These are phyloP conservation scores for Rhynchotus rufescens DNA, from an alignment of 2,797 vertebrate genomes.

Conservation along the genomic window DNA sequence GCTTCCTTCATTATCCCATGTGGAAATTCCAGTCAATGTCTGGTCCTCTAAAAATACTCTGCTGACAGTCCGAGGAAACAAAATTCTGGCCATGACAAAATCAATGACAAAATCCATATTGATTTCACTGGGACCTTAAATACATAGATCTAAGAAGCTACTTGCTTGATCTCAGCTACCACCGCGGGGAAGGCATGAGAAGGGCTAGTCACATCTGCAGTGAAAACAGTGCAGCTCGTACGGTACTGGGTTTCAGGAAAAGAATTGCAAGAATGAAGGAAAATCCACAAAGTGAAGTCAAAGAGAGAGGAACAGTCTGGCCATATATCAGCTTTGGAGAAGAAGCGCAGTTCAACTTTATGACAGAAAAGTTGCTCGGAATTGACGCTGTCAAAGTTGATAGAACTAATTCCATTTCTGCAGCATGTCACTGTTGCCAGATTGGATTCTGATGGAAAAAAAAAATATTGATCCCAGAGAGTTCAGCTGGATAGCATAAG, in stretches of 20 bases:
- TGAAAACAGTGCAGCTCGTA: background rate
- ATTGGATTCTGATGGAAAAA: background rate
- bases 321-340: background rate
- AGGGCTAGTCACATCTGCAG: background rate
- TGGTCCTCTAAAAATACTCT: background rate
- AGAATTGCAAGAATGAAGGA: background rate
- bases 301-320: background rate
- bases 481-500: background rate
- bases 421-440: background rate
- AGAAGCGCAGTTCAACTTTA: background rate
- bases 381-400: background rate
- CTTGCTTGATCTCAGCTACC: background rate
- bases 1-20: background rate
- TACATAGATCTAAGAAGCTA: background rate
- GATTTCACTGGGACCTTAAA: background rate
- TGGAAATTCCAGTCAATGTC: background rate
- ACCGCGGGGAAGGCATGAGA: background rate
- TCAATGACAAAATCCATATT: background rate
- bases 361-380: background rate
- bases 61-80: background rate
- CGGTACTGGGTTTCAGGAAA: background rate
- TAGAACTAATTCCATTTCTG: background rate
- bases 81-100: conserved; percentile 2
- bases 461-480: background rate
- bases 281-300: background rate